A percentile compares a stretch with the other conserved stretches of the same genome.
Conservation (phyloP, 1,140 invertebrate genomes). For the Euura saliciscinereae region DNA sequence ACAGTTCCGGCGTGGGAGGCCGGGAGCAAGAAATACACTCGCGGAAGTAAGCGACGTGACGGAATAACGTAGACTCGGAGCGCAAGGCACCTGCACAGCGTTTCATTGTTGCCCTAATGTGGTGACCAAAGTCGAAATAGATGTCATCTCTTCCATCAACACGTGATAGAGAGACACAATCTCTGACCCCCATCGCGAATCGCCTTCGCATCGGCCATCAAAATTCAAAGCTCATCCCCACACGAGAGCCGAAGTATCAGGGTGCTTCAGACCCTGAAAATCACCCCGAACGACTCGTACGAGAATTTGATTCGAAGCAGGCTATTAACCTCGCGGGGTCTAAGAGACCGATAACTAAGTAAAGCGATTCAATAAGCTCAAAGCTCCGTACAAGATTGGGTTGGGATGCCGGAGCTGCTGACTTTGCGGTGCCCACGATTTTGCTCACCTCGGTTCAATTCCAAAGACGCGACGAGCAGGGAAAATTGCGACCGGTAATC, state of each 20-base stretch:
- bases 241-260: not conserved
- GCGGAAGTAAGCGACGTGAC: constrained; percentile 1
- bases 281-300: too few relatives aligned
- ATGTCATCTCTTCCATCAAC: not conserved
- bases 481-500: not conserved
- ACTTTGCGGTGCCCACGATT: not conserved
- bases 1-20: not conserved
- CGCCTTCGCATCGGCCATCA: not conserved
- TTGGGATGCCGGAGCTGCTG: not conserved
- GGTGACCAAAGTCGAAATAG: constrained; percentile 4
- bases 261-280: not conserved
- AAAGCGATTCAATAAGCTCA: not conserved
- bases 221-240: not conserved
- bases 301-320: not conserved
- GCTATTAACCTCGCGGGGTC: not conserved
- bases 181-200: not conserved
- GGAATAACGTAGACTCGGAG: not conserved
- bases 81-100: not conserved
- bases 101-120: not conserved
- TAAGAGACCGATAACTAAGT: constrained; percentile 1
- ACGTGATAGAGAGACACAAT: not conserved
- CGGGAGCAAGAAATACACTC: not conserved
- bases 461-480: too few relatives aligned
- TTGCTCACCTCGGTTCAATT: too few relatives aligned
- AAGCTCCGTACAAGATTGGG: not conserved